Evolutionary conservation across 2,113 vertebrate genomes (phyloP).

Genomic region (Delphinus delphis): DNA sequence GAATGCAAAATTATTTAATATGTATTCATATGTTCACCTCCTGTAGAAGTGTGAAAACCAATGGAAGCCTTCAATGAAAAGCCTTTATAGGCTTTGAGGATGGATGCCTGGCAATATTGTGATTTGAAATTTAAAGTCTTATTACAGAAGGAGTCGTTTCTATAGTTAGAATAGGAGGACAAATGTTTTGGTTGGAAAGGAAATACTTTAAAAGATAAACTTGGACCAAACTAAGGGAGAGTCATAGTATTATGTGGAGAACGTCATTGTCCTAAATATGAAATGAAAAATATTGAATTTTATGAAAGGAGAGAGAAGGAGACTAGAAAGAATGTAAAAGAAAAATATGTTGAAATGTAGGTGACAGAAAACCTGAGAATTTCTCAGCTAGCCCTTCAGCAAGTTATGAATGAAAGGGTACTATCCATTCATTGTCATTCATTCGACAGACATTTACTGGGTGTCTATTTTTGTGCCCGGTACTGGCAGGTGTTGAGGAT

Average conservation of each 20-base stretch:
- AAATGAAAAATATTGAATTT: background rate
- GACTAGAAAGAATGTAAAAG: background rate
- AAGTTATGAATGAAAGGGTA: background rate
- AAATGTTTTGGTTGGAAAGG: background rate
- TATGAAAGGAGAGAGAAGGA: background rate
- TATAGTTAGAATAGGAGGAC: background rate
- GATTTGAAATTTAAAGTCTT: slow-evolving; percentile 6
- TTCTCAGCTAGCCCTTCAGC: background rate
- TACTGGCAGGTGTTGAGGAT: background rate
- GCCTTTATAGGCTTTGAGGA: background rate
- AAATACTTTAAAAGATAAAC: slow-evolving; percentile 38
- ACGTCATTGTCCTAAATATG: background rate
- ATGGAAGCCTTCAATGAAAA: background rate
- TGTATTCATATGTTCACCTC: background rate
- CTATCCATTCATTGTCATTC: background rate
- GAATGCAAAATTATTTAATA: background rate
- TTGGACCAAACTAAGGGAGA: background rate
- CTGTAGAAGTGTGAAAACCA: background rate
- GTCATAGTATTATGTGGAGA: background rate
- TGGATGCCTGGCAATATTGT: background rate
- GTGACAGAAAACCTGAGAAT: background rate
- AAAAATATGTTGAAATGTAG: slow-evolving; percentile 6
- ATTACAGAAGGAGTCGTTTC: background rate
- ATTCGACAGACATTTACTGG: background rate
- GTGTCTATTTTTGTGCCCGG: background rate